Percentiles rank a stretch among this genome's conserved stretches.
Evolutionary conservation across 2,113 vertebrate species (phyloP).

Genomic region (Sisor rabdophorus): DNA sequence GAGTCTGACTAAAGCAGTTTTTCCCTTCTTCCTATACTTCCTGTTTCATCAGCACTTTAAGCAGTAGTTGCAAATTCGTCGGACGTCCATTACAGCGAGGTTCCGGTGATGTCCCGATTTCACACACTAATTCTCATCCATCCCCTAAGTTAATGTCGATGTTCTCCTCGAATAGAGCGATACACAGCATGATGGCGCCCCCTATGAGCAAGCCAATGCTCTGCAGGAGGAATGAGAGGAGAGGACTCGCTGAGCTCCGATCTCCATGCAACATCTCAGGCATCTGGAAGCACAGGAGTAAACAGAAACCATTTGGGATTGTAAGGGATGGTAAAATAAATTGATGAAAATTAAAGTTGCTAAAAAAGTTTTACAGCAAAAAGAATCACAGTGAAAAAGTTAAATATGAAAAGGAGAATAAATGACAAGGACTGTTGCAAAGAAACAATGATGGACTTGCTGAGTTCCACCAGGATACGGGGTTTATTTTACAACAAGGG

Average conservation of each 20-base stretch:
- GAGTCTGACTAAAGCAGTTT: neutral
- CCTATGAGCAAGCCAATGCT: slow-evolving; percentile 73
- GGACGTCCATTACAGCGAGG: neutral
- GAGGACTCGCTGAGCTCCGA: slow-evolving; percentile 17
- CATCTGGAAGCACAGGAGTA: slow-evolving; percentile 57
- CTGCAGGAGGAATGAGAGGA: slow-evolving; percentile 59
- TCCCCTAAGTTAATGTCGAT: slow-evolving; percentile 56
- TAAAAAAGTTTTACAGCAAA: no score
- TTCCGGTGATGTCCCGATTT: neutral
- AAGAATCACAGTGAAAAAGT: no score
- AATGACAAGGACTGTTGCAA: no score
- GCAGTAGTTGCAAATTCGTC: neutral
- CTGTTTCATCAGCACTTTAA: neutral
- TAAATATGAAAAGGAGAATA: no score
- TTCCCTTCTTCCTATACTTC: neutral
- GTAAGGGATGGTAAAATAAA: no score
- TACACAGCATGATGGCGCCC: slow-evolving; percentile 71
- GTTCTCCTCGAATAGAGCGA: slow-evolving; percentile 73
- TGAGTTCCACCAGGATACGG: neutral
- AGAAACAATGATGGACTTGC: no score
- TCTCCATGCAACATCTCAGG: slow-evolving; percentile 63
- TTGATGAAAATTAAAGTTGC: no score
- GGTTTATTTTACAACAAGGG: neutral
- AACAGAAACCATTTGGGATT: no score
- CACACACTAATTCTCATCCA: slow-evolving; percentile 22